Evolutionary conservation across 1,140 invertebrate species (phyloP), one percentile per base, ranked within the genome.

Genomic region (Diachasma alloeum): DNA sequence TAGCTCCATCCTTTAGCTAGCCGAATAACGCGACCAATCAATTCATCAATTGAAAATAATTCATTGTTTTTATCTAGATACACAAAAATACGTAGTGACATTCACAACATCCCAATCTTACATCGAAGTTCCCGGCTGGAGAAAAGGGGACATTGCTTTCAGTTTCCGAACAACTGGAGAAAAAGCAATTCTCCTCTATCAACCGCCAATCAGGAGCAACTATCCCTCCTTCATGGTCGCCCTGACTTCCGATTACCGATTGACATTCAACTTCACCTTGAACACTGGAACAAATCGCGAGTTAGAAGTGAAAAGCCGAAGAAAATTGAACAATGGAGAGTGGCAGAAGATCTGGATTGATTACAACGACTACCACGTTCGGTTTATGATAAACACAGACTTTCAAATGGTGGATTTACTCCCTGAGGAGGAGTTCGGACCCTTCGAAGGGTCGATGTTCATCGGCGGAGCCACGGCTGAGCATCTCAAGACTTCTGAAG

Each of bases 281-380:
- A 97, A 96, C 85, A 96, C 95, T 24, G 95, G 95, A 2, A 93
- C 93, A 0, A 93, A 94, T 10, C 91, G 94, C 70, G 94, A 94
- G 84, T 88, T 96, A 42, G 94, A 94, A 63, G 94, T 98, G 36
- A 94, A 94, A 83, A 96, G 96, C 15, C 91, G 93, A 78, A 90
- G 94, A 76, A 93, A 94, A 85, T 90, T 98, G 4, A 97, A 97
- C 84, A 94, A 94, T 68, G 97, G 97, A 0, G 96, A 97, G 84
- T 98, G 97, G 97, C 97, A 98, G 84, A 96, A 97, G 89, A 95
- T 98, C 79, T 96, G 96, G 95, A 96, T 97, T 78, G 96, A 97
- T 89, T 97, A 96, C 83, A 97, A 98, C 87, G 93, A 95, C 83
- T 95, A 97, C 87, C 96, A 98, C 86, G 96, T 98, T n/a, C 89